Evolutionary conservation across 92 coral and sea anemone genomes (phyloP).

Genomic region (Phymanthus crucifer): DNA sequence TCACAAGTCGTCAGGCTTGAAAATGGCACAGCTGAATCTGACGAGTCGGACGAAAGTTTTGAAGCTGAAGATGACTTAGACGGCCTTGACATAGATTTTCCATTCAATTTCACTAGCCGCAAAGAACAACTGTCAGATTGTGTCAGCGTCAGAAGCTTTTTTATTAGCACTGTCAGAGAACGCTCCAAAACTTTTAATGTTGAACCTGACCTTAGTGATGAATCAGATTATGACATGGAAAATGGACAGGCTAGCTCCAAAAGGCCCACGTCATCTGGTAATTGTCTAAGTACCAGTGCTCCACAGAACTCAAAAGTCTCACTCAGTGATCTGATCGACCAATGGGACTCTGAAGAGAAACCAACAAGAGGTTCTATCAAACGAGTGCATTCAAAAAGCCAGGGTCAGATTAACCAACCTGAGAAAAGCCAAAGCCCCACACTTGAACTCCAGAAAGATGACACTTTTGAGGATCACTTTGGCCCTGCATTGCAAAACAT

Average conservation of each 20-base stretch:
- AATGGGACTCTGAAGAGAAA: constrained; percentile 46
- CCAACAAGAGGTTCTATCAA: constrained; percentile 13
- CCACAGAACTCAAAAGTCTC: constrained; percentile 44
- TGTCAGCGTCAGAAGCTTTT: constrained; percentile 59
- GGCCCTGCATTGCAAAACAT: constrained; percentile 90
- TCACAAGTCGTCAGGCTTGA: constrained; percentile 18
- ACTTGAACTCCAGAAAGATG: constrained; percentile 35
- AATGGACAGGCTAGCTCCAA: constrained; percentile 8
- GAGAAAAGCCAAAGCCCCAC: constrained; percentile 16
- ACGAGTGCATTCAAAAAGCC: constrained; percentile 62
- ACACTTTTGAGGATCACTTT: constrained; percentile 89
- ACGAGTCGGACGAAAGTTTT: constrained; percentile 25
- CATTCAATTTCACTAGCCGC: not conserved
- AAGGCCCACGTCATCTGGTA: not conserved
- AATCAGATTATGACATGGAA: constrained; percentile 28
- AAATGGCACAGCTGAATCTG: constrained; percentile 16
- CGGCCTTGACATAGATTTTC: constrained; percentile 56
- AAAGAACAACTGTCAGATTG: constrained; percentile 40
- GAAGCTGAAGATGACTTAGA: constrained; percentile 69
- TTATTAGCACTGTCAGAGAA: constrained; percentile 61
- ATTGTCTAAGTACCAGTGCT: constrained; percentile 61
- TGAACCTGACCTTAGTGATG: constrained; percentile 1
- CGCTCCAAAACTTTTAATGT: constrained; percentile 65
- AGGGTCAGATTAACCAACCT: constrained; percentile 35
- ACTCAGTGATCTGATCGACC: constrained; percentile 54